A percentile compares a stretch with the other conserved stretches of the same genome.
Conservation (phyloP, 2,888 invertebrate species). For the Stomorhina lunata region DNA sequence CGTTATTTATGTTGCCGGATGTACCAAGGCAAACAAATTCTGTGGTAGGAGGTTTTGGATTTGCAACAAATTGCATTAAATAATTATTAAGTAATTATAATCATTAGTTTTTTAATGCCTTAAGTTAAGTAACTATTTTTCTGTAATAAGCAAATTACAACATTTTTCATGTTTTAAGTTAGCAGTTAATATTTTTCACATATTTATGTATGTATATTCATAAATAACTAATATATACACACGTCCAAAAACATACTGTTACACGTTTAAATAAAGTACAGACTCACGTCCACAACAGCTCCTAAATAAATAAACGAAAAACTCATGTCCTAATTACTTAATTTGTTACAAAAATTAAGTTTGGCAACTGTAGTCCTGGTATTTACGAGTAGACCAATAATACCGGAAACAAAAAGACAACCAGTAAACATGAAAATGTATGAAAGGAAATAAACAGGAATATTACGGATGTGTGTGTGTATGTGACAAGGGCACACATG, state of each 20-base stretch:
- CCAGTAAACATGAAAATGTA: not conserved
- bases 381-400: not conserved
- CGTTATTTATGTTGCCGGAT: too few species aligned
- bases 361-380: slow-evolving; percentile 14
- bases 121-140: slow-evolving; percentile 10
- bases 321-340: slow-evolving; percentile 46
- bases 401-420: slow-evolving; percentile 1
- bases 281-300: not conserved
- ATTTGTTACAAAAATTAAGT: slow-evolving; percentile 46
- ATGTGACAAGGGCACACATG: not conserved
- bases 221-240: not conserved
- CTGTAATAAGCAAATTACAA: not conserved
- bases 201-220: not conserved
- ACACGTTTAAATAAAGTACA: not conserved
- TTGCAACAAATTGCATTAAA: too few species aligned
- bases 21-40: too few species aligned
- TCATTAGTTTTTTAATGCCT: not conserved
- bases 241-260: not conserved
- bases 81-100: too few species aligned
- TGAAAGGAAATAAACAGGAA: not conserved
- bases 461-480: slow-evolving; percentile 8
- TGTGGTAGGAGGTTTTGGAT: too few species aligned
- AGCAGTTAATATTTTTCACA: not conserved
- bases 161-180: not conserved
- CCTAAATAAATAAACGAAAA: slow-evolving; percentile 13